Conservation (phyloP, 2,113 vertebrate genomes). For the Pampusana beccarii region DNA sequence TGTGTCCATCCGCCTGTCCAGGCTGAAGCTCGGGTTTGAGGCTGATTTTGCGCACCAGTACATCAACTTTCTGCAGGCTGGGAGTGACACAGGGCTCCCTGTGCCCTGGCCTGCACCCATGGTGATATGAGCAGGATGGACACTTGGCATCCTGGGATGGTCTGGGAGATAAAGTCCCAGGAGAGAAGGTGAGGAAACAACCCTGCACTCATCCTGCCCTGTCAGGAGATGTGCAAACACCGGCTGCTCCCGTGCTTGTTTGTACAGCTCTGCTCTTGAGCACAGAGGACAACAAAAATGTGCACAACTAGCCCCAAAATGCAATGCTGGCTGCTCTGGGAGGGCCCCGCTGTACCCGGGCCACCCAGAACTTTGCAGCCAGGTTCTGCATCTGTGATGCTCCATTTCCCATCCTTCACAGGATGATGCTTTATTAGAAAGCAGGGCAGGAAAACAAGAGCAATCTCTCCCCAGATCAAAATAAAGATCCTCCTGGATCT, state of each 20-base stretch:
- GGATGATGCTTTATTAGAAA: neutral
- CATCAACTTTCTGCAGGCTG: neutral
- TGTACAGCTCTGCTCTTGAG: neutral
- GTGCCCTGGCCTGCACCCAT: neutral
- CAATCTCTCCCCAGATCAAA: neutral
- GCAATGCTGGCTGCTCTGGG: neutral
- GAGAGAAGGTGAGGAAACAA: neutral
- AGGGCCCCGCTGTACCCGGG: neutral
- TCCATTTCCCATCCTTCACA: neutral
- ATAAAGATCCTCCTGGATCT: neutral
- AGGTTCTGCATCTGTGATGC: fast-evolving
- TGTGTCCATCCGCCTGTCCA: fast-evolving
- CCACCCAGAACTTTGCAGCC: neutral
- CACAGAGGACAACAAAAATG: neutral
- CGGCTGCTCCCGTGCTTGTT: neutral
- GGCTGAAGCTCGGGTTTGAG: neutral
- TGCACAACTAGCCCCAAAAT: neutral
- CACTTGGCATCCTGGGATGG: neutral
- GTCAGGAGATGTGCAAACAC: neutral
- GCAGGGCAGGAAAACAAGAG: neutral
- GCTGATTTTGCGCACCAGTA: neutral
- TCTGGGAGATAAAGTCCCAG: neutral
- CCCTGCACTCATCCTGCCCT: neutral
- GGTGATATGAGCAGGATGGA: neutral
- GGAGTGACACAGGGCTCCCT: neutral